A percentile compares a stretch with the other conserved stretches of the same genome.
phyloP scores from a whole-genome alignment of 2,797 vertebrate species.

The Muscicapa comitata region DNA sequence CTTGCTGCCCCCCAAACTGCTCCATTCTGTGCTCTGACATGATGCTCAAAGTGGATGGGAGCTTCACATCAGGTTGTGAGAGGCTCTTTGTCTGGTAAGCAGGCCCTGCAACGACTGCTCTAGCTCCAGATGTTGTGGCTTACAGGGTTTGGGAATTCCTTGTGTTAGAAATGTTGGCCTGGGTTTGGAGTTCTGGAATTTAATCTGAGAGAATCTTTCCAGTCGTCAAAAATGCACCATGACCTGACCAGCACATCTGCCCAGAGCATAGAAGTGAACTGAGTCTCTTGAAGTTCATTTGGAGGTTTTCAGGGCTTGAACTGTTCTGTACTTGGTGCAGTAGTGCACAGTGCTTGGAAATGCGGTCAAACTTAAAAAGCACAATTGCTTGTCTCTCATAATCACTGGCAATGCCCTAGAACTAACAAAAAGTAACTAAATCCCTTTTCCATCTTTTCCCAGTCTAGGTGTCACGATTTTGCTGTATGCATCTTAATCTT shows the following conservation, averaged over 20 bases:
- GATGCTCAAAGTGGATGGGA: not conserved
- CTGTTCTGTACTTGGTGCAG: not conserved
- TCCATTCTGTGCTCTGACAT: not conserved
- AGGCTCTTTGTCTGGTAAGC: not conserved
- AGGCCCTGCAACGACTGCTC: rapidly evolving
- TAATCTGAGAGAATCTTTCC: not conserved
- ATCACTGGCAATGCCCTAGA: not conserved
- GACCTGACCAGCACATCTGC: not conserved
- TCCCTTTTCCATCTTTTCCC: not conserved
- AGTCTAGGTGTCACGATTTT: not conserved
- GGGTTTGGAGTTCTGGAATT: not conserved
- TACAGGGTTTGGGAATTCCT: not conserved
- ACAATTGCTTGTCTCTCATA: not conserved
- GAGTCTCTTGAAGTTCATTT: not conserved
- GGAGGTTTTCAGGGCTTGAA: not conserved
- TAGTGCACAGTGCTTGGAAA: not conserved
- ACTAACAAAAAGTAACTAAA: not conserved
- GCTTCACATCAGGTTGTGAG: not conserved
- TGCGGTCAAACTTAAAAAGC: not conserved
- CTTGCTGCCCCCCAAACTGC: not conserved
- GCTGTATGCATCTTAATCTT: not conserved
- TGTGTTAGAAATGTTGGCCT: not conserved
- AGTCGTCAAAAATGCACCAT: not conserved
- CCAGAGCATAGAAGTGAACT: not conserved
- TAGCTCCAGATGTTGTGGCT: not conserved